Conservation (phyloP, 2,888 invertebrate genomes). For the Agrotis clavis region DNA sequence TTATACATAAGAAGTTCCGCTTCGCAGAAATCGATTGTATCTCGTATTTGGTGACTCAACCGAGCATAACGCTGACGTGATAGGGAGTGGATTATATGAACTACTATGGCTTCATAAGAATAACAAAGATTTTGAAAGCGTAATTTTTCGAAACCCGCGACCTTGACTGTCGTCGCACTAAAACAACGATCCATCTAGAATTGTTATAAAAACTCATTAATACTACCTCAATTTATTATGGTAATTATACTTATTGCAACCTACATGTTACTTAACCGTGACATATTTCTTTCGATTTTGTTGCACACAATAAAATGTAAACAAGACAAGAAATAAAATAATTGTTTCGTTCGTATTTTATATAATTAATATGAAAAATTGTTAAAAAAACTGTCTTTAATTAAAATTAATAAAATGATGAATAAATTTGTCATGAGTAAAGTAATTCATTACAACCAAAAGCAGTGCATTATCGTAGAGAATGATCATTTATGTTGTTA, state of each 20-base stretch:
- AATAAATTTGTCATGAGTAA: slow-evolving; percentile 81
- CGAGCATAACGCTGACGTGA: slow-evolving; percentile 18
- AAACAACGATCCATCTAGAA: slow-evolving; percentile 21
- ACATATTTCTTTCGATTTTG: slow-evolving; percentile 37
- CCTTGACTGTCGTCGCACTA: slow-evolving; percentile 28
- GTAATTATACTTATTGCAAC: slow-evolving; percentile 35
- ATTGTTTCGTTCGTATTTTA: slow-evolving; percentile 81
- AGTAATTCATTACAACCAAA: slow-evolving; percentile 77
- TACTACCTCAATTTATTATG: slow-evolving; percentile 21
- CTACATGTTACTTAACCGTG: slow-evolving; percentile 43
- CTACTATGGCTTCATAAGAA: slow-evolving; percentile 16
- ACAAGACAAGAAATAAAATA: slow-evolving; percentile 64
- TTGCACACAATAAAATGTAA: slow-evolving; percentile 24
- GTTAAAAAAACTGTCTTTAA: slow-evolving; percentile 89
- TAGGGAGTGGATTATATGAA: not conserved
- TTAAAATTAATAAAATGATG: slow-evolving; percentile 81
- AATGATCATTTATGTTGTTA: slow-evolving; percentile 61
- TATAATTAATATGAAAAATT: slow-evolving; percentile 89
- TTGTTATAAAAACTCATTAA: slow-evolving; percentile 18
- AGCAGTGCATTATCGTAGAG: slow-evolving; percentile 69
- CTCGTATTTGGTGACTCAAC: not conserved
- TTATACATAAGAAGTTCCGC: not conserved
- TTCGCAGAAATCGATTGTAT: not conserved
- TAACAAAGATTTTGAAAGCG: slow-evolving; percentile 34
- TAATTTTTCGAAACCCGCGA: slow-evolving; percentile 34